A percentile compares a stretch with the other conserved stretches of the same genome.
phyloP scores from a whole-genome alignment of 2,797 vertebrate genomes.

The Falco novaeseelandiae region DNA sequence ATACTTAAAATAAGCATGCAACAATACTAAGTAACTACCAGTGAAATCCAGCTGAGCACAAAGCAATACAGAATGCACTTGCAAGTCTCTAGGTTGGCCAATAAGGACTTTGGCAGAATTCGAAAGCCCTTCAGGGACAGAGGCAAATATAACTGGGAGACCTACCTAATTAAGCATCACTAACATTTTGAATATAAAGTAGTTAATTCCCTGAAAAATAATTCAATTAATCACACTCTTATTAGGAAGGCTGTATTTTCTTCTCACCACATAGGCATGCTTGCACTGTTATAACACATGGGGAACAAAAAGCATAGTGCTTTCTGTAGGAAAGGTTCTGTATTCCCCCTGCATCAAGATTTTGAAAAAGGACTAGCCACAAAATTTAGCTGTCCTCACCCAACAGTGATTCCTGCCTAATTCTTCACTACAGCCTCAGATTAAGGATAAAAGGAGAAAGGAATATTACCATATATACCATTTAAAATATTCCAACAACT shows the following conservation, averaged over 20 bases:
- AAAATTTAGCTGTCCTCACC: not conserved
- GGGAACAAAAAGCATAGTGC: not conserved
- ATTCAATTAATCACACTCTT: constrained; percentile 47
- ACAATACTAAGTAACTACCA: not conserved
- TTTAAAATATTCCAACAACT: not conserved
- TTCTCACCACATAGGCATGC: not conserved
- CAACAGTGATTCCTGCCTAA: not conserved
- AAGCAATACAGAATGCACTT: not conserved
- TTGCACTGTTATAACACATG: not conserved
- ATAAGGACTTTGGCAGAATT: not conserved
- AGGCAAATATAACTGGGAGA: constrained; percentile 4
- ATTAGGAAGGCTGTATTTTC: not conserved
- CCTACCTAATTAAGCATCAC: constrained; percentile 40
- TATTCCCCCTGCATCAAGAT: not conserved
- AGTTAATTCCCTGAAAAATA: constrained; percentile 51
- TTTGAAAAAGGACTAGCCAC: not conserved
- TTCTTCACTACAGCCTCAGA: not conserved
- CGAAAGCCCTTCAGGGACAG: constrained; percentile 7
- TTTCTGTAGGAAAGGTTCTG: not conserved
- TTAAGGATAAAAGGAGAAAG: not conserved
- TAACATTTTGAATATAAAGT: constrained; percentile 18
- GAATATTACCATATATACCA: not conserved
- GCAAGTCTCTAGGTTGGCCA: not conserved
- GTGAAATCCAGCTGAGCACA: not conserved
- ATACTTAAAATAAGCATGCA: not conserved